phyloP scores from a whole-genome alignment of 2,113 vertebrate species.

The Choloepus hoffmanni region DNA sequence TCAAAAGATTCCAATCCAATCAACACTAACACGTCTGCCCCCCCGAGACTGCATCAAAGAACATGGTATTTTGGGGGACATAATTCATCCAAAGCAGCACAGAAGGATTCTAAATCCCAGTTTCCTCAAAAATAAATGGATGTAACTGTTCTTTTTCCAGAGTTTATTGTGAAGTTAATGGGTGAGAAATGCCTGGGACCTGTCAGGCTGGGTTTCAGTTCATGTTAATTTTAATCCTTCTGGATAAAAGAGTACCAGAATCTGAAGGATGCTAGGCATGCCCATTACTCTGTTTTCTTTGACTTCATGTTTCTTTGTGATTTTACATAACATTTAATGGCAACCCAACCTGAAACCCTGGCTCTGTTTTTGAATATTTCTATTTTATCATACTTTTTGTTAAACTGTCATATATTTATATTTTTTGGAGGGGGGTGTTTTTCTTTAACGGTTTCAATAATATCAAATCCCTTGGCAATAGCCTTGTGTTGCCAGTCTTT shows the following conservation, averaged over 20 bases:
- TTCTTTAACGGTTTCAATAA: background rate
- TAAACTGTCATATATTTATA: background rate
- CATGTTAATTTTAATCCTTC: background rate
- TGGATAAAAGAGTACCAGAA: background rate
- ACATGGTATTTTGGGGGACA: no score
- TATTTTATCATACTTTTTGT: background rate
- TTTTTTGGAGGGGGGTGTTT: background rate
- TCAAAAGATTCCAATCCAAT: no score
- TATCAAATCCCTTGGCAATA: background rate
- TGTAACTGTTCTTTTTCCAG: background rate
- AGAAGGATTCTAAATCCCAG: background rate
- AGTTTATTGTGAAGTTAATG: background rate
- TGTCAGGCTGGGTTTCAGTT: background rate
- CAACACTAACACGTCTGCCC: no score
- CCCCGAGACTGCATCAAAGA: no score
- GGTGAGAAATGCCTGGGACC: background rate
- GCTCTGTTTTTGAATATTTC: background rate
- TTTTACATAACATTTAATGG: background rate
- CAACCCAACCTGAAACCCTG: background rate
- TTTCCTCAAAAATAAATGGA: no score
- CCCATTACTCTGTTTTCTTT: no score
- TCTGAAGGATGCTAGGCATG: background rate
- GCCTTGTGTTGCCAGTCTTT: no score
- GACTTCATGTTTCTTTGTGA: background rate
- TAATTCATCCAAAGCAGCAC: no score